phyloP scores from a whole-genome alignment of 1,140 invertebrate genomes.

The Reticulitermes speratus region DNA sequence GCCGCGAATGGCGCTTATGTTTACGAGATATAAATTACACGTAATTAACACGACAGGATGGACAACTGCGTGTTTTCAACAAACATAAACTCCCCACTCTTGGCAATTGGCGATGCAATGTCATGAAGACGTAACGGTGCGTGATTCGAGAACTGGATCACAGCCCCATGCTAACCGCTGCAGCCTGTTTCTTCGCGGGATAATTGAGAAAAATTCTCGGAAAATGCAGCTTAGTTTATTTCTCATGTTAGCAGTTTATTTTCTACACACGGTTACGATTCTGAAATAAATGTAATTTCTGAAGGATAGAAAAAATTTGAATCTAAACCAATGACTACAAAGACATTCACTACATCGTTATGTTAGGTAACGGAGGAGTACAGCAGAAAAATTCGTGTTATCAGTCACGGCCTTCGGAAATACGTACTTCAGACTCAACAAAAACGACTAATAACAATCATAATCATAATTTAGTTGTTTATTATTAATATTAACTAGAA shows the following conservation, averaged over 20 bases:
- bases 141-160: background rate
- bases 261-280: too few species aligned
- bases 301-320: too few species aligned
- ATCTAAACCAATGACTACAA: too few species aligned
- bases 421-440: too few species aligned
- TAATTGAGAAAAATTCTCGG: background rate
- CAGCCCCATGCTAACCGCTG: background rate
- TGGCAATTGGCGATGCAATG: background rate
- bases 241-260: background rate
- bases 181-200: background rate
- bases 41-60: background rate
- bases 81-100: background rate
- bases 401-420: too few species aligned
- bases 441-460: too few species aligned
- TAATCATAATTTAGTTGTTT: too few species aligned
- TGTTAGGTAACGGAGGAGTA: too few species aligned
- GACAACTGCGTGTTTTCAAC: background rate
- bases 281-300: too few species aligned
- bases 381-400: too few species aligned
- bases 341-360: too few species aligned
- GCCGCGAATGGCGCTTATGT: background rate
- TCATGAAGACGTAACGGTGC: background rate
- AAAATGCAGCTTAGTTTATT: background rate
- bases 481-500: too few species aligned
- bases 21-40: background rate